Percentiles rank a stretch among this genome's conserved stretches.
Conservation (phyloP, 2,113 vertebrate genomes). For the Tachuris rubrigastra region DNA sequence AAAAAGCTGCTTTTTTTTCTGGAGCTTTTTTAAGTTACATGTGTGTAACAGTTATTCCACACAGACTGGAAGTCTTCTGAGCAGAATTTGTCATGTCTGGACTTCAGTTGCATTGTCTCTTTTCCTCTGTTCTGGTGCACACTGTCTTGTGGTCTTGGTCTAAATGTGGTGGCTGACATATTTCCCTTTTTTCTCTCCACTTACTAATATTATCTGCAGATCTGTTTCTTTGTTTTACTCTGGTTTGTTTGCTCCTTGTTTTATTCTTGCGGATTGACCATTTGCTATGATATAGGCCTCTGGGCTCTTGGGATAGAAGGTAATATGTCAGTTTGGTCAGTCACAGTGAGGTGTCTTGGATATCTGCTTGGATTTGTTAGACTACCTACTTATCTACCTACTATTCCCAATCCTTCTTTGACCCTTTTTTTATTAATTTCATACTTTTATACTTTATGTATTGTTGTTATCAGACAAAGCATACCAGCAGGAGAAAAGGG, state of each 20-base stretch:
- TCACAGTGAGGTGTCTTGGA: not conserved
- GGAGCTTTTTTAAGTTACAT: not conserved
- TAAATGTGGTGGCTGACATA: not conserved
- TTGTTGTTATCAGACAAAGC: not conserved
- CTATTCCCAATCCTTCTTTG: not conserved
- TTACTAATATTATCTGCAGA: not conserved
- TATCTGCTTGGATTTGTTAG: not conserved
- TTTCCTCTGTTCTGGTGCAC: not conserved
- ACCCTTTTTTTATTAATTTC: not conserved
- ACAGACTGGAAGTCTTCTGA: not conserved
- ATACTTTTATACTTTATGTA: not conserved
- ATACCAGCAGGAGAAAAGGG: not conserved
- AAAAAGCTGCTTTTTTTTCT: not conserved
- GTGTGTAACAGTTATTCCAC: not conserved
- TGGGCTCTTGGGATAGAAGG: not conserved
- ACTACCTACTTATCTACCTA: not conserved
- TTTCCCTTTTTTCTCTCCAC: not conserved
- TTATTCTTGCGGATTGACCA: not conserved
- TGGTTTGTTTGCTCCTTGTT: not conserved
- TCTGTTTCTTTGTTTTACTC: not conserved
- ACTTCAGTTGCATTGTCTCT: not conserved
- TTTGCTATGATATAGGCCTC: not conserved
- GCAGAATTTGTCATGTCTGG: not conserved
- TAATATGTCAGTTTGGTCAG: not conserved
- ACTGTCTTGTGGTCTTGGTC: not conserved